Conservation (phyloP, 2,888 invertebrate genomes). For the Mesorhabditis belari region DNA sequence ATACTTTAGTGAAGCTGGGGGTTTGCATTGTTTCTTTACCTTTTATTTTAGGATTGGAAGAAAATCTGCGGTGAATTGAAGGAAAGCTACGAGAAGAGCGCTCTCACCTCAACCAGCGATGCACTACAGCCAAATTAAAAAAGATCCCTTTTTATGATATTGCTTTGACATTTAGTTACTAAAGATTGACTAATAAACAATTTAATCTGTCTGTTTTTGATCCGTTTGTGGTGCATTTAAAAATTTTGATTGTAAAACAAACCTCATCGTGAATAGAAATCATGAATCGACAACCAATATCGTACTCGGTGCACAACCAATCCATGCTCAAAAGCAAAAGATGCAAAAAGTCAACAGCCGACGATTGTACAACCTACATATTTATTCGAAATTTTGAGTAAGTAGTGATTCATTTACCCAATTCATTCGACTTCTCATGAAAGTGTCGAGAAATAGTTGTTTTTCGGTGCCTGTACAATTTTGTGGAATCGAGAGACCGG, state of each 20-base stretch:
- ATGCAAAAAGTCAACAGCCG: slow-evolving; percentile 95
- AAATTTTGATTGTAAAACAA: background rate
- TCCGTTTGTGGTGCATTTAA: background rate
- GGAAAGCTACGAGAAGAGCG: no score
- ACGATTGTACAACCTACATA: slow-evolving; percentile 76
- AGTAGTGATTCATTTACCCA: background rate
- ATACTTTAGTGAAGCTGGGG: no score
- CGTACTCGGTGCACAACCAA: slow-evolving; percentile 68
- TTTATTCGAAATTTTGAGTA: background rate
- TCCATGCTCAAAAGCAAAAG: slow-evolving; percentile 86
- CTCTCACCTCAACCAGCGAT: no score
- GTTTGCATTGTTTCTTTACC: no score
- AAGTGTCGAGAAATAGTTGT: background rate
- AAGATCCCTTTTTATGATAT: no score
- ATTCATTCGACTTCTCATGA: background rate
- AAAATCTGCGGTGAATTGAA: no score
- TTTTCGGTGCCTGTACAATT: slow-evolving; percentile 42
- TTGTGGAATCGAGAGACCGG: background rate
- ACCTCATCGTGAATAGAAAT: slow-evolving; percentile 91
- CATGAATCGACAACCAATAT: slow-evolving; percentile 71
- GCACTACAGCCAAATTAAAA: no score
- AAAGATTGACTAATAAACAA: background rate
- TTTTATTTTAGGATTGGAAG: no score
- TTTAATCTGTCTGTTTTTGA: background rate
- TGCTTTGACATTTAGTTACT: background rate